phyloP scores from a whole-genome alignment of 2,113 vertebrate genomes.

The Cromileptes altivelis region DNA sequence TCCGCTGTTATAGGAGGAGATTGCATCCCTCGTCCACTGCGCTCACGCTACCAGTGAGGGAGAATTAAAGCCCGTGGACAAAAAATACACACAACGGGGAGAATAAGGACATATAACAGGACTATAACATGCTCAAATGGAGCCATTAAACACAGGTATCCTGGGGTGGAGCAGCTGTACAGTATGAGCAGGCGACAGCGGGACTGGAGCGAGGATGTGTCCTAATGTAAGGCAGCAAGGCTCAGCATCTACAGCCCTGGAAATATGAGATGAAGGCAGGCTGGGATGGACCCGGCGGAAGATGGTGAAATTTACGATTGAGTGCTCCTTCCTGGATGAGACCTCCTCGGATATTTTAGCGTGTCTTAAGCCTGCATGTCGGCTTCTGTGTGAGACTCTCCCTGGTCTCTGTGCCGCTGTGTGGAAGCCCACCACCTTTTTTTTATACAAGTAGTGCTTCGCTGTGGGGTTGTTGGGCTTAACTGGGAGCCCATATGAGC shows the following conservation, averaged over 20 bases:
- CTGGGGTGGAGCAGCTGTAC: conserved; percentile 37
- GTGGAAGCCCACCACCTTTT: conserved; percentile 33
- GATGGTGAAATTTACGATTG: conserved; percentile 23
- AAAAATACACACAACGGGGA: neutral
- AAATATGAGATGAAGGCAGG: conserved; percentile 55
- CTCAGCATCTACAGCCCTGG: conserved; percentile 48
- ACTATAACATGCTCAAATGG: conserved; percentile 8
- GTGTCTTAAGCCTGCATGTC: conserved; percentile 1
- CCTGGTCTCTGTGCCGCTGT: conserved; percentile 46
- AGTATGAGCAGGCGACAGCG: conserved; percentile 44
- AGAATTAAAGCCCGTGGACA: conserved; percentile 47
- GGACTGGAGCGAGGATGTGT: conserved; percentile 66
- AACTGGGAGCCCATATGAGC: neutral
- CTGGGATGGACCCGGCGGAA: conserved; percentile 46
- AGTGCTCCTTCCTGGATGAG: conserved; percentile 29
- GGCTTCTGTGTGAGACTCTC: conserved; percentile 2
- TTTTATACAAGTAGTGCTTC: conserved; percentile 6
- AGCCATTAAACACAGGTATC: neutral
- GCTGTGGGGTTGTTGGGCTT: conserved; percentile 19
- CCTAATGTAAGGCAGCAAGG: conserved; percentile 44
- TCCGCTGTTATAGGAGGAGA: conserved; percentile 76
- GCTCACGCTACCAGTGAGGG: conserved; percentile 63
- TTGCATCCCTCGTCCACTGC: conserved; percentile 75
- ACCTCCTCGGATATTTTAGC: conserved; percentile 13
- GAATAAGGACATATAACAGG: neutral